Evolutionary conservation across 2,888 invertebrate species (phyloP), one percentile per base, ranked within the genome.

Genomic region (Synergus umbraculus): DNA sequence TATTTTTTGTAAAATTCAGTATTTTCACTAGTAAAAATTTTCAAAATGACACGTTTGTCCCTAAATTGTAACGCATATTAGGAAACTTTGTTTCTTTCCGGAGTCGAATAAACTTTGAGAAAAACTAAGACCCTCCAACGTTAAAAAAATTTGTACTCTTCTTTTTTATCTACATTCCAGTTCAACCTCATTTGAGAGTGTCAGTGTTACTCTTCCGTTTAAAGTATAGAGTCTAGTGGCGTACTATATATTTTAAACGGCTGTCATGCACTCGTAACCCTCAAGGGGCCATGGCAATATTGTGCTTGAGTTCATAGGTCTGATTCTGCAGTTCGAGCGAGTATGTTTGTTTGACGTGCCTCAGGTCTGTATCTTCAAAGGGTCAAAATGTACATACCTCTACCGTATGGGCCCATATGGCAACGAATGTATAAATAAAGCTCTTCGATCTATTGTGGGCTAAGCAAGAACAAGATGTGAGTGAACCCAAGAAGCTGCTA

Each of bases 361-460:
- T 65, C 22, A 76, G 78, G 82, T 85, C 86, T 84, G 85, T 86
- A 85, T 87, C 88, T 86, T 86, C 84, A 88, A 88, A 88, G 86
- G 88, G 84, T 87, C 88, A 87, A 85, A 37, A 37, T 37, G 37
- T 84, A 83, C 8, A 22, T 77, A 46, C 64, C 77, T 78, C 82
- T 41, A 79, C 69, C 87, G 83, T 87, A 87, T 87, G 88, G 84
- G 81, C 81, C 84, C 88, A 89, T 87, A 88, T 89, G 89, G 88
- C 81, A 77, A 79, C 73, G 85, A 87, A 89, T 87, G 86, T 89
- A 90, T 90, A 90, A 90, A 90, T 90, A 90, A 88, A 69, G 49
- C 88, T 83, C 82, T 80, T 82, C 81, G 83, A 84, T 86, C 89
- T 88, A 90, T 89, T 89, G 88, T 89, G 86, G 86, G 85, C 84